A percentile compares a stretch with the other conserved stretches of the same genome.
Conservation (phyloP, 2,888 invertebrate genomes). For the Agapostemon virescens region DNA sequence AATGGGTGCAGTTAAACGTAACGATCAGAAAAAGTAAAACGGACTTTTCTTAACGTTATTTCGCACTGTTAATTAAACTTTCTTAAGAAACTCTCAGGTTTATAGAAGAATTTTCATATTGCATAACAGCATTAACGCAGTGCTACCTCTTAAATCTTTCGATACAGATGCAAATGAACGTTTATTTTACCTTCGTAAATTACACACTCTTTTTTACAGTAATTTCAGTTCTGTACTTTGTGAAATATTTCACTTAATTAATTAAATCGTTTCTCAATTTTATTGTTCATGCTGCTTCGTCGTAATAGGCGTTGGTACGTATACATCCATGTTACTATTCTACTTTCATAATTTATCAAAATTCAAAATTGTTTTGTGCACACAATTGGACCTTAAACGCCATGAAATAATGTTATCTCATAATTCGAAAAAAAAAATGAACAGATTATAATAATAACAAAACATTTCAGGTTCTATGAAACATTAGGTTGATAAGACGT, state of each 20-base stretch:
- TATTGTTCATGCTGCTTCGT: slow-evolving; percentile 77
- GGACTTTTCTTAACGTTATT: slow-evolving; percentile 15
- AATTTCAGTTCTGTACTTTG: slow-evolving; percentile 35
- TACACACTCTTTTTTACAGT: slow-evolving; percentile 38
- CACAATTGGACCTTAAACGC: background rate
- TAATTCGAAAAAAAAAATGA: background rate
- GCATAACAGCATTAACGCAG: slow-evolving; percentile 25
- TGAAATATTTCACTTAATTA: slow-evolving; percentile 51
- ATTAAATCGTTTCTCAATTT: slow-evolving; percentile 67
- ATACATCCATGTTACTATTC: slow-evolving; percentile 41
- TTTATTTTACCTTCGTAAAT: slow-evolving; percentile 27
- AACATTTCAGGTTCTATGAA: background rate
- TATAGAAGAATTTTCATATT: slow-evolving; percentile 44
- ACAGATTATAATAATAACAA: slow-evolving; percentile 11
- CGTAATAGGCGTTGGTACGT: slow-evolving; percentile 79
- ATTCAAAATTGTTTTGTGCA: background rate
- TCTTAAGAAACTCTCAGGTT: slow-evolving; percentile 70
- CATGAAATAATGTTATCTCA: background rate
- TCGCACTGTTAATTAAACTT: slow-evolving; percentile 25
- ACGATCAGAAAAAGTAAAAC: slow-evolving; percentile 17
- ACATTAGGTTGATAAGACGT: background rate
- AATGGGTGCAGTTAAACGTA: slow-evolving; percentile 18
- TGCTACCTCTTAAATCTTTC: slow-evolving; percentile 16
- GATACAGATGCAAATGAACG: slow-evolving; percentile 15
- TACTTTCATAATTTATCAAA: background rate